These are phyloP conservation scores for Pachyuromys duprasi DNA, from an alignment of 2,797 vertebrate genomes.

Conservation along the genomic window DNA sequence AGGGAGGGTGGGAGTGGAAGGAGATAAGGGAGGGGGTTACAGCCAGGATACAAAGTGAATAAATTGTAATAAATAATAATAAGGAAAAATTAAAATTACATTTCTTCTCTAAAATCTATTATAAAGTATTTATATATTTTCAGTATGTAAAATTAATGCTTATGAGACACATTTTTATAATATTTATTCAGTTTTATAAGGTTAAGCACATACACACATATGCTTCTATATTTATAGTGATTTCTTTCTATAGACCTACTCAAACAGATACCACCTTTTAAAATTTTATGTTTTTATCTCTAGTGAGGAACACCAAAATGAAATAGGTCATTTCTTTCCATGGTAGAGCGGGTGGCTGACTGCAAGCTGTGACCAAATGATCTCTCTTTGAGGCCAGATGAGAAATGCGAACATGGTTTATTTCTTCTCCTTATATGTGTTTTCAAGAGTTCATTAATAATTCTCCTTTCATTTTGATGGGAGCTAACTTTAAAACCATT, in stretches of 20 bases:
- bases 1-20: too few relatives aligned
- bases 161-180: slow-evolving; percentile 35
- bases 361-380: slow-evolving; percentile 83
- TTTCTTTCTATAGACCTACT: slow-evolving; percentile 26
- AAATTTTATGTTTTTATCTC: slow-evolving; percentile 75
- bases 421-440: slow-evolving; percentile 44
- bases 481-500: slow-evolving; percentile 54
- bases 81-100: neutral
- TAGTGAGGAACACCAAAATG: slow-evolving; percentile 72
- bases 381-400: slow-evolving; percentile 55
- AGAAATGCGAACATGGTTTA: slow-evolving; percentile 60
- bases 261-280: slow-evolving; percentile 31
- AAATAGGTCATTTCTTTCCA: slow-evolving; percentile 82
- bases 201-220: neutral
- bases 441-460: slow-evolving; percentile 67
- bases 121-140: slow-evolving; percentile 46
- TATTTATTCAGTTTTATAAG: slow-evolving; percentile 22
- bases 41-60: too few relatives aligned
- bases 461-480: slow-evolving; percentile 51
- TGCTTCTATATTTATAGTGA: neutral
- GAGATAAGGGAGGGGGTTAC: too few relatives aligned
- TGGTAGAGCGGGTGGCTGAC: slow-evolving; percentile 71
- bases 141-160: slow-evolving; percentile 28
- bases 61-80: too few relatives aligned
- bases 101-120: slow-evolving; percentile 20